Evolutionary conservation across 2,888 invertebrate species (phyloP), one percentile per base, ranked within the genome.

Genomic region (Drosophila rellima): DNA sequence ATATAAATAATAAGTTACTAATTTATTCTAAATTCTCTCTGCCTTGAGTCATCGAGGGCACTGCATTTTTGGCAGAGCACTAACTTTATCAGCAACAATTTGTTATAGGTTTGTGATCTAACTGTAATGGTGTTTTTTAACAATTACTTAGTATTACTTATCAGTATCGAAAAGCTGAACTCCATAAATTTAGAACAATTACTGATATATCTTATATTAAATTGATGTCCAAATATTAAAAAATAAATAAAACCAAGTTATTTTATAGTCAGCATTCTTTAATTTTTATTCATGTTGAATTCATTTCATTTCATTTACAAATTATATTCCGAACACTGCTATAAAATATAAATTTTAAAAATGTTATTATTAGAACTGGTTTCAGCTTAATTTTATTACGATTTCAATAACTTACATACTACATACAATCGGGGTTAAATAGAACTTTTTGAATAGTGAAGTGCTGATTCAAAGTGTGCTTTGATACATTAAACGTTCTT

Each of bases 371-470:
- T 69, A 54, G 76, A 80, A 61, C 80, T 85, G 89, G 60, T 83
- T 83, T 72, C 73, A 82, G 86, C 82, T 86, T 88, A 83, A 62
- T 55, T 83, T 74, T 84, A 87, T 83, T 87, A 87, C 65, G 88
- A 69, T 81, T 78, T 81, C 72, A 78, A 84, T 83, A 87, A 76
- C 89, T 89, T 83, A 83, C 60, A 74, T n/a, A 56, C 85, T 83
- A 89, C 55, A 74, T 59, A 81, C 70, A 79, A 78, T 84, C 82
- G 62, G 74, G 69, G 57, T 70, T 89, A 78, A 62, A 68, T 71
- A 70, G 67, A 88, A 70, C 80, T 70, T 56, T 44, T 35, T 82
- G 62, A 60, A 82, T 42, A 74, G 35, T 47, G 44, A 68, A 26
- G 31, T 54, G 59, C 40, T 60, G 57, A 68, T 23, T 63, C 56